Base-by-base conservation (phyloP, 2,113 vertebrate species). In the Ibidorhyncha struthersii region DNA sequence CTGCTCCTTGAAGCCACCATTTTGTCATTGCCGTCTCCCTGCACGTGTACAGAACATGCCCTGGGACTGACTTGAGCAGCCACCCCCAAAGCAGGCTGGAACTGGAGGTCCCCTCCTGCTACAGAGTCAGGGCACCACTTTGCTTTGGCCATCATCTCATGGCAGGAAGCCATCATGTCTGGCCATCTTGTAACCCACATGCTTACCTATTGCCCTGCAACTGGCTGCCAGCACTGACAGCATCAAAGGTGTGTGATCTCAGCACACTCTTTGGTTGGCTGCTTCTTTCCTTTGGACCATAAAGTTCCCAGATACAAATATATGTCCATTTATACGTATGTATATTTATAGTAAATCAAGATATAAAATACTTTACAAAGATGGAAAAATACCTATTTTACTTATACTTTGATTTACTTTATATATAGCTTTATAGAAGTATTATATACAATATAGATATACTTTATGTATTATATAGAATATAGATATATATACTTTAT, bases 1-100 rank as follows among this genome's bases (percentile, higher is more conserved):
- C 78, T 79, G 40, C 21, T 10, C 18, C 22, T 47, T 14, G 11
- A 14, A 74, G 36, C 34, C 36, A 52, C 23, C 6, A 2, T 59
- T 71, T 53, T 50, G 19, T 52, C 22, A 73, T 26, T 1, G 2
- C 52, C 52, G 19, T 52, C 26, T 59, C 22, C 12, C 9, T 2
- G 2, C 3, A 12, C 34, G 13, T 40, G 22, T 45, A 20, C 20
- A 58, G 4, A 40, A 50, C 23, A 5, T 0, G 2, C 12, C 8
- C 26, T 71, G 41, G 23, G n/a, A 84, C 56, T 1, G 1, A 25
- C 27, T 58, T 12, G 26, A 78, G 41, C 32, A 58, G 41, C 50
- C 1, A 4, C 12, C 5, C 22, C 4, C 14, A 36, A 62, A 47
- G 41, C 9, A 22, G 26, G 8, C 27, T n/a, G 16, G 52, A 66